Evolutionary conservation across 1,140 invertebrate genomes (phyloP).

Genomic region (Triops cancriformis): DNA sequence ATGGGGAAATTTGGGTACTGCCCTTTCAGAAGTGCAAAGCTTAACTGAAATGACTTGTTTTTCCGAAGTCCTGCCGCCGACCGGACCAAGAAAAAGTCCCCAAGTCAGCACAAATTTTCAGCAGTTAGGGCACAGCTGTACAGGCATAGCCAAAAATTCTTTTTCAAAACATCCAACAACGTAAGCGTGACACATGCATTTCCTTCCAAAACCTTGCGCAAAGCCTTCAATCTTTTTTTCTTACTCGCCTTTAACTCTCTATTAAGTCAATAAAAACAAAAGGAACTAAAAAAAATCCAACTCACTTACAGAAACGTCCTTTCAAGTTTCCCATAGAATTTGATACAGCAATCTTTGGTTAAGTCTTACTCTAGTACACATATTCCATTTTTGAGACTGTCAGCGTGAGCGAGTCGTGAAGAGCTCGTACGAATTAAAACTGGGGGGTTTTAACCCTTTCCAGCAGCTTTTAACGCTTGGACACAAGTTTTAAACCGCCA

Average conservation of each 20-base stretch:
- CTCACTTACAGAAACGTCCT: background rate
- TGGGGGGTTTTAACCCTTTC: background rate
- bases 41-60: background rate
- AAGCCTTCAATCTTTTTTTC: background rate
- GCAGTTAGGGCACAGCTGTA: background rate
- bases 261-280: too few relatives aligned
- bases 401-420: background rate
- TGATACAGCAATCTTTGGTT: too few relatives aligned
- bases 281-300: background rate
- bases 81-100: background rate
- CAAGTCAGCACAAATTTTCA: conserved; percentile 16
- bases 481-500: background rate
- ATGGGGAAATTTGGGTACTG: background rate
- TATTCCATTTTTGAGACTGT: background rate
- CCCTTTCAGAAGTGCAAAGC: background rate
- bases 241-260: background rate
- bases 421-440: background rate
- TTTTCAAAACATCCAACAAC: background rate
- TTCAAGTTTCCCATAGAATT: too few relatives aligned
- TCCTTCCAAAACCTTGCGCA: background rate
- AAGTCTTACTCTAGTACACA: background rate
- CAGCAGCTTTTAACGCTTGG: background rate
- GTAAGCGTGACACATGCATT: conserved; percentile 13
- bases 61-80: background rate
- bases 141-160: background rate